Evolutionary conservation across 2,113 vertebrate genomes (phyloP).

Genomic region (Tachuris rubrigastra): DNA sequence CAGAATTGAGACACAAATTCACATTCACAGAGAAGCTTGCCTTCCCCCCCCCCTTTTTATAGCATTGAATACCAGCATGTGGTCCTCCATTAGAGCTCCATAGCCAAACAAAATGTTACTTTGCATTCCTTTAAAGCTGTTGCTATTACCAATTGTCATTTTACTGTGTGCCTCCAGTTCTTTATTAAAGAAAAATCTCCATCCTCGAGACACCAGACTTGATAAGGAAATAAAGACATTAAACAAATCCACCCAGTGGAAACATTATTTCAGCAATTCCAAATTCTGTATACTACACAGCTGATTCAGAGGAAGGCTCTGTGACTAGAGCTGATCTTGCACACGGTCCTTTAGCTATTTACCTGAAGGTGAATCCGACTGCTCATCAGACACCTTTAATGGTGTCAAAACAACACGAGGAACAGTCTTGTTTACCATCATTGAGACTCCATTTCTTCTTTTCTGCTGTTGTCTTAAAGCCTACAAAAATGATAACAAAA

Average conservation of each 20-base stretch:
- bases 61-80: slow-evolving; percentile 61
- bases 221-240: slow-evolving; percentile 18
- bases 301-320: slow-evolving; percentile 45
- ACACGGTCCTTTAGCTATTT: slow-evolving; percentile 65
- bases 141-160: slow-evolving; percentile 33
- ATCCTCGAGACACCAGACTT: slow-evolving; percentile 20
- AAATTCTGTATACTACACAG: slow-evolving; percentile 15
- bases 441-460: slow-evolving; percentile 87
- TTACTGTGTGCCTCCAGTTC: neutral
- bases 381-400: slow-evolving; percentile 87
- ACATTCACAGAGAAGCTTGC: slow-evolving; percentile 42
- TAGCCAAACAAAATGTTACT: slow-evolving; percentile 57
- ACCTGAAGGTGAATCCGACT: slow-evolving; percentile 87
- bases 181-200: slow-evolving; percentile 19
- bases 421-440: slow-evolving; percentile 90
- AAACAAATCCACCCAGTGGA: slow-evolving; percentile 50
- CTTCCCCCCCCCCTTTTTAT: slow-evolving; percentile 12
- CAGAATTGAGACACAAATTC: slow-evolving; percentile 58
- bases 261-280: slow-evolving; percentile 43
- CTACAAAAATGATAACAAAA: slow-evolving; percentile 79
- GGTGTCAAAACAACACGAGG: slow-evolving; percentile 87
- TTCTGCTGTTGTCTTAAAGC: slow-evolving; percentile 87
- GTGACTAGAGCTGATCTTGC: slow-evolving; percentile 15
- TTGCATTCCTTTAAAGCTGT: slow-evolving; percentile 37
- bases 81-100: slow-evolving; percentile 63